Base-by-base conservation (phyloP, 2,797 vertebrate genomes). In the Phaenicophaeus curvirostris region DNA sequence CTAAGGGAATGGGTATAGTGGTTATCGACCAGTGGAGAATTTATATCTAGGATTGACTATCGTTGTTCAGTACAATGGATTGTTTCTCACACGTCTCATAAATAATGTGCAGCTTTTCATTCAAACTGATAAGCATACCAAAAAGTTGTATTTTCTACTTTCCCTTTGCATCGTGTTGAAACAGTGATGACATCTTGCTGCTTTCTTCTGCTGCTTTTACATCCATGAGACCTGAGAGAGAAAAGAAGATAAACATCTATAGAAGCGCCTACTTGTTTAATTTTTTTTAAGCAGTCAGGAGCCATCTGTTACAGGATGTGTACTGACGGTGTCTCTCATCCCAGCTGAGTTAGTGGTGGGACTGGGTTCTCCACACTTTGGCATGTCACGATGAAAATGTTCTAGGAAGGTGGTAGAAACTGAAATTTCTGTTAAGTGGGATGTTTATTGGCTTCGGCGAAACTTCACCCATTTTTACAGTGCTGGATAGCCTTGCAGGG, bases 21-120 rank as follows among this genome's bases (percentile, higher is more conserved):
- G 97, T 98, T 98, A 98, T 98, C 98, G 98, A 98, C 97, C 97
- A 97, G 96, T 46, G 30, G 85, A 98, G 96, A 96, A 98, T 98
- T 98, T 98, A 98, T 98, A 95, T 96, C 90, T 97, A 74, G 97
- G 87, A 97, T 89, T 98, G 97, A 97, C 97, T 98, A 97, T 97
- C 89, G 94, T 97, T 97, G 97, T 91, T 97, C 33, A 83, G 78
- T 55, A 82, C 77, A 95, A 89, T 72, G 63, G 76, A 90, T 96
- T 93, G 94, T 91, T 93, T 88, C 44, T 95, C 63, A 39, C 53
- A 85, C 0, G 31, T 80, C 92, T 77, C 90, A 83, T 96, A 92
- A 97, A 97, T 79, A 90, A 82, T 78, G 83, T 82, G 71, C 74
- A 94, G n/a, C 69, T 74, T 90, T 94, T 89, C 77, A 94, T 37